Percentiles rank a stretch among this genome's conserved stretches.
Evolutionary conservation across 2,113 vertebrate species (phyloP).

Genomic region (Spea multiplicata): DNA sequence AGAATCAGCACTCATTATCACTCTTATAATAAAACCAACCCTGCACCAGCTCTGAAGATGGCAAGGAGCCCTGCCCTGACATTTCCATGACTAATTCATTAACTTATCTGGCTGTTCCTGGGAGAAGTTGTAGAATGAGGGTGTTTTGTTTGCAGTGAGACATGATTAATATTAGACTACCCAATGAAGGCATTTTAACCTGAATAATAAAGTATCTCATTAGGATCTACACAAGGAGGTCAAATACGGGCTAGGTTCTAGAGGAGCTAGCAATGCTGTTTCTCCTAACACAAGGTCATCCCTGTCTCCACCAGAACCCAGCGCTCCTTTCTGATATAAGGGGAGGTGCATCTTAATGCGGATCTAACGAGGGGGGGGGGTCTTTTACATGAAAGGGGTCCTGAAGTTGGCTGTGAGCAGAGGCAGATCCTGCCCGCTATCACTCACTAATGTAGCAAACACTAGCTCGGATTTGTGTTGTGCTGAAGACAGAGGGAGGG

Average conservation of each 20-base stretch:
- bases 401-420: constrained; percentile 1
- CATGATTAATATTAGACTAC: constrained; percentile 46
- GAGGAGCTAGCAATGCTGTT: not conserved
- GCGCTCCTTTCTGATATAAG: not conserved
- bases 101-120: constrained; percentile 26
- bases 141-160: constrained; percentile 20
- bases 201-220: constrained; percentile 50
- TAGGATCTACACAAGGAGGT: constrained; percentile 15
- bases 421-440: constrained; percentile 7
- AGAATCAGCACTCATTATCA: no score
- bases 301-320: not conserved
- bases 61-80: not conserved
- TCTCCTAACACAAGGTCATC: constrained; percentile 23
- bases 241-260: not conserved
- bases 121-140: constrained; percentile 13
- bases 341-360: not conserved
- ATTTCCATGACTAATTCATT: constrained; percentile 30
- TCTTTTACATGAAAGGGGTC: not conserved
- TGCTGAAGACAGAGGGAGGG: not conserved
- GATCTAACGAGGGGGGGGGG: not conserved
- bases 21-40: no score
- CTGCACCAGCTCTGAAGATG: no score
- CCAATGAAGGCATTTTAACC: constrained; percentile 43
- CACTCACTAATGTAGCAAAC: constrained; percentile 32
- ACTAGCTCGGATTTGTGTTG: constrained; percentile 5